phyloP scores from a whole-genome alignment of 1,140 invertebrate genomes.

The Ceratina japonica region DNA sequence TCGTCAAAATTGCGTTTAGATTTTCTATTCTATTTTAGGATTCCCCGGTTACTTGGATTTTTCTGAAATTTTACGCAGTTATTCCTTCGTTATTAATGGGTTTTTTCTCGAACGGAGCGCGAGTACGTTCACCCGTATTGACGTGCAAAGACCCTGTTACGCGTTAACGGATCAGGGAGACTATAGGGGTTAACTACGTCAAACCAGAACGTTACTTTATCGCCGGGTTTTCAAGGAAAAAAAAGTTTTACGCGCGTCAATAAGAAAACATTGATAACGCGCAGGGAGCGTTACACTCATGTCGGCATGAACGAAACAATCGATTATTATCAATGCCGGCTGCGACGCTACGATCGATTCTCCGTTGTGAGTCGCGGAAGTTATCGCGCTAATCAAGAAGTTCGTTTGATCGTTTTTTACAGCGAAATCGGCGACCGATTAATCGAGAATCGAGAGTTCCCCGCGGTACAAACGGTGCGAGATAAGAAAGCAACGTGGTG shows the following conservation, averaged over 20 bases:
- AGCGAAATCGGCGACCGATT: neutral
- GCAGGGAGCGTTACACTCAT: neutral
- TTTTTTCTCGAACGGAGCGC: neutral
- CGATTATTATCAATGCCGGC: neutral
- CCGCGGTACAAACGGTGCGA: neutral
- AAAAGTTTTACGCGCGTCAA: neutral
- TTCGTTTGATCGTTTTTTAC: neutral
- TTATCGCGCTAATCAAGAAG: neutral
- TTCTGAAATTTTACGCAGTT: neutral
- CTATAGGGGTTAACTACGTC: neutral
- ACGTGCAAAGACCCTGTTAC: conserved; percentile 29
- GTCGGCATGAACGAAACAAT: neutral
- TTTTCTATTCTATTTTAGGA: too few relatives aligned
- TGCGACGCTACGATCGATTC: neutral
- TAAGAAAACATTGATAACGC: neutral
- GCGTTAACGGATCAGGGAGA: conserved; percentile 18
- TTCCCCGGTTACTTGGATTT: too few relatives aligned
- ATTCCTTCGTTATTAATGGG: neutral
- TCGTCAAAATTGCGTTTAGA: too few relatives aligned
- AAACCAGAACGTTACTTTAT: neutral
- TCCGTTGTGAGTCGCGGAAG: neutral
- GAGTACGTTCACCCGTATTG: conserved; percentile 31
- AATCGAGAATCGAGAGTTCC: conserved; percentile 6
- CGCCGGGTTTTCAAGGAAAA: neutral
- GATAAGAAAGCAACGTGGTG: conserved; percentile 16